Conservation (phyloP, 2,797 vertebrate genomes). For the Sus cebifrons region DNA sequence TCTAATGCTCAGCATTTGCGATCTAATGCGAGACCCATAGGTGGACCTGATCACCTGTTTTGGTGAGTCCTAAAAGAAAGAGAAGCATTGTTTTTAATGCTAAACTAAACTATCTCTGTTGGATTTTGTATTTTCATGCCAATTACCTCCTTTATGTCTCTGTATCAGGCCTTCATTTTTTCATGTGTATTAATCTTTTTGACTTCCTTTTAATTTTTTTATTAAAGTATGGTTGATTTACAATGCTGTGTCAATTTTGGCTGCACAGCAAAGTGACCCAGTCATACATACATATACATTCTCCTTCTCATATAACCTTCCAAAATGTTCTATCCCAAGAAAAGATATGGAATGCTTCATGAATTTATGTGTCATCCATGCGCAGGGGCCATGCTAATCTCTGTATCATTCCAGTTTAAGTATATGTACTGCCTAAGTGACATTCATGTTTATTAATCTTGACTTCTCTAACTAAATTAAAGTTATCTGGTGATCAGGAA, state of each 20-base stretch:
- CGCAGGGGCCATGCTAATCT: too few relatives aligned
- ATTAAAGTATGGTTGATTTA: too few relatives aligned
- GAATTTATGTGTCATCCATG: too few relatives aligned
- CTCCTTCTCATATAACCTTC: too few relatives aligned
- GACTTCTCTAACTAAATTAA: constrained; percentile 50
- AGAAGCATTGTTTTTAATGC: not conserved
- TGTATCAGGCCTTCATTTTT: not conserved
- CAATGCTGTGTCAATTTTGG: too few relatives aligned
- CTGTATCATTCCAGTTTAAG: too few relatives aligned
- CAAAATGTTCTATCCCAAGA: too few relatives aligned
- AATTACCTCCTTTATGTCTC: not conserved
- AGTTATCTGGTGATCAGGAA: not conserved
- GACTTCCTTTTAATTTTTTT: not conserved
- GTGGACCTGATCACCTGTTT: constrained; percentile 11
- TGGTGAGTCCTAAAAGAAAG: not conserved
- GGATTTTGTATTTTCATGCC: constrained; percentile 49
- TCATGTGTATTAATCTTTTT: not conserved
- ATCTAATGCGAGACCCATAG: not conserved
- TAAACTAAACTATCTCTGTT: not conserved
- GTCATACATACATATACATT: too few relatives aligned
- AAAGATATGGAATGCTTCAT: too few relatives aligned
- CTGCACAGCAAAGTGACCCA: too few relatives aligned
- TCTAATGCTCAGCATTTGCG: not conserved
- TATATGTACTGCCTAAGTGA: too few relatives aligned
- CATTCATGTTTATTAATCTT: not conserved